Evolutionary conservation across 1,140 invertebrate genomes (phyloP), one percentile per base, ranked within the genome.

Genomic region (Lasioglossum baleicum): DNA sequence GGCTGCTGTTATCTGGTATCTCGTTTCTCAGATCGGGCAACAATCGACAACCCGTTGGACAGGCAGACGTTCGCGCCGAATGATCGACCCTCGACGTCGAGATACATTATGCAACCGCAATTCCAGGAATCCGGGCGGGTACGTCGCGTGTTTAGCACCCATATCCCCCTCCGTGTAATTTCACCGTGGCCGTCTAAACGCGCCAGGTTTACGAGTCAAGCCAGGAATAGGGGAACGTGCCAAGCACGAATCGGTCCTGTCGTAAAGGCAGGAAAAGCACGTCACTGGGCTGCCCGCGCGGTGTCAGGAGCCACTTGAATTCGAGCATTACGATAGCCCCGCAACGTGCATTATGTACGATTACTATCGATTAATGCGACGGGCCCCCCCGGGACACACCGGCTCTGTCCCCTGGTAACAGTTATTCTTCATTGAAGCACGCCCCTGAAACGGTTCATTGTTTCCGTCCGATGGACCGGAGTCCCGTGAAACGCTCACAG

Each of bases 191-290:
- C 64, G 72, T 72, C 68, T 77, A 44, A 84, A 67, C 76, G 81
- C 60, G 77, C 44, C 67, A 65, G 72, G 69, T 88, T 88, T 88
- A 88, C 84, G 85, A 83, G 64, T 71, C 0, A 66, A 74, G 74
- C 66, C 61, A 20, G 56, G 78, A 88, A 67, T 75, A 68, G 82
- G 51, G 82, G 79, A 87, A 80, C 83, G 78, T 82, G 82, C 81
- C 81, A 85, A 83, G 75, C 77, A 83, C 71, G 75, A 76, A 88
- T 88, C 84, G 80, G 87, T 61, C 71, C 68, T 53, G 74, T 82
- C 84, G 82, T 89, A 87, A 89, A 88, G 82, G 75, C 80, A 48
- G 67, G 78, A 82, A 82, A 74, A 84, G 76, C 74, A 56, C 48
- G 64, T 35, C 76, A 65, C 35, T 40, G 22, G 60, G 15, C n/a